Evolutionary conservation across 2,113 vertebrate species (phyloP).

Genomic region (Callithrix jacchus): DNA sequence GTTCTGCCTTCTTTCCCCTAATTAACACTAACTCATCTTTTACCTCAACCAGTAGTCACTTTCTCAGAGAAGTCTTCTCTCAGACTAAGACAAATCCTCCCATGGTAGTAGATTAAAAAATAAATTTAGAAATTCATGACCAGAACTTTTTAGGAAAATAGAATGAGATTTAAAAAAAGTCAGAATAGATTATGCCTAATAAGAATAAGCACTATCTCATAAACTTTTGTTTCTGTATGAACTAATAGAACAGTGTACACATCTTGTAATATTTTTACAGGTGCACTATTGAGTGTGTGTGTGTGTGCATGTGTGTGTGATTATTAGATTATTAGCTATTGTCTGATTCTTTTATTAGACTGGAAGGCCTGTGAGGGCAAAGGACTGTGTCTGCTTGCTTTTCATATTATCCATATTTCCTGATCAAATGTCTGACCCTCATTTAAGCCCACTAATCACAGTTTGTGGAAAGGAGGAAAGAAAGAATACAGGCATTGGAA

Average conservation of each 20-base stretch:
- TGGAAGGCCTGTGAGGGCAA: background rate
- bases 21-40: background rate
- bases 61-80: background rate
- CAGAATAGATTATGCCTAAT: background rate
- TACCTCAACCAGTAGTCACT: background rate
- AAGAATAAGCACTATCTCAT: background rate
- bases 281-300: background rate
- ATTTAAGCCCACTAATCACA: background rate
- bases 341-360: background rate
- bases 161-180: background rate
- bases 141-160: background rate
- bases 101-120: background rate
- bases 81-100: background rate
- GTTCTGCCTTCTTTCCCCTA: slow-evolving; percentile 2
- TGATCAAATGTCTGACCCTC: background rate
- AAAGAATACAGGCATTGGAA: background rate
- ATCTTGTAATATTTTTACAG: background rate
- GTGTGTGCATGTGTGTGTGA: background rate
- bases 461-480: background rate
- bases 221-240: background rate
- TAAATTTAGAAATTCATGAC: background rate
- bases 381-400: background rate
- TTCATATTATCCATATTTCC: background rate
- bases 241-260: background rate
- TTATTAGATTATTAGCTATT: background rate